Conservation (phyloP, 2,888 invertebrate species). For the Amphipoea lucens region DNA sequence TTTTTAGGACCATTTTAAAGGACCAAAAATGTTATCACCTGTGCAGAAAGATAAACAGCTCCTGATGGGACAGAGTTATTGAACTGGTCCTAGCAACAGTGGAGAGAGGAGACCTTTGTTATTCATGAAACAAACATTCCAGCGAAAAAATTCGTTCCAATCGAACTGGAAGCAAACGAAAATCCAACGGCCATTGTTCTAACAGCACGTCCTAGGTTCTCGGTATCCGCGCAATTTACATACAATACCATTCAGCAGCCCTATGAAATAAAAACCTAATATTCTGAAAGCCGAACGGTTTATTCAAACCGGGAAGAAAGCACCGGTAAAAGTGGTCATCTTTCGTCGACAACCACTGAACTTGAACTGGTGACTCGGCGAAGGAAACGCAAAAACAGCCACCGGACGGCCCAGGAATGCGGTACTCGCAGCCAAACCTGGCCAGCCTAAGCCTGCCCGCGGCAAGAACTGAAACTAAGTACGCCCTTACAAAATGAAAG, state of each 20-base stretch:
- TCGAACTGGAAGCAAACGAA: constrained; percentile 34
- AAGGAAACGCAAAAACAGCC: constrained; percentile 81
- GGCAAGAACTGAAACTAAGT: constrained; percentile 48
- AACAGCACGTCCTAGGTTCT: constrained; percentile 52
- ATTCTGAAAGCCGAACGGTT: constrained; percentile 25
- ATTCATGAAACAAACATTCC: constrained; percentile 44
- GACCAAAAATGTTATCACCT: background rate
- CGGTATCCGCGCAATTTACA: constrained; percentile 57
- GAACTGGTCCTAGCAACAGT: constrained; percentile 5
- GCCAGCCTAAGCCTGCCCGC: constrained; percentile 20
- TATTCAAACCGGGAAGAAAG: constrained; percentile 52
- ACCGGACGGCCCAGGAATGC: constrained; percentile 79
- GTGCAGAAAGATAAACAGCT: background rate
- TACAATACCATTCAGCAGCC: constrained; percentile 54
- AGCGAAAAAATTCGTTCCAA: constrained; percentile 17
- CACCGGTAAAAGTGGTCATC: constrained; percentile 80
- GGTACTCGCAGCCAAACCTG: constrained; percentile 60
- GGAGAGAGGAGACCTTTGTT: constrained; percentile 5
- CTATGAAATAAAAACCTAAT: constrained; percentile 31
- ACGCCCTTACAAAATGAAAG: constrained; percentile 11
- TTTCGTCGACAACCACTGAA: constrained; percentile 64
- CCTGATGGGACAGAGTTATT: background rate
- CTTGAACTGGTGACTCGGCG: constrained; percentile 67
- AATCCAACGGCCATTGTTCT: constrained; percentile 47
- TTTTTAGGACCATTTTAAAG: background rate